Evolutionary conservation across 2,888 invertebrate species (phyloP), one percentile per base, ranked within the genome.

Genomic region (Acrobasis repandana): DNA sequence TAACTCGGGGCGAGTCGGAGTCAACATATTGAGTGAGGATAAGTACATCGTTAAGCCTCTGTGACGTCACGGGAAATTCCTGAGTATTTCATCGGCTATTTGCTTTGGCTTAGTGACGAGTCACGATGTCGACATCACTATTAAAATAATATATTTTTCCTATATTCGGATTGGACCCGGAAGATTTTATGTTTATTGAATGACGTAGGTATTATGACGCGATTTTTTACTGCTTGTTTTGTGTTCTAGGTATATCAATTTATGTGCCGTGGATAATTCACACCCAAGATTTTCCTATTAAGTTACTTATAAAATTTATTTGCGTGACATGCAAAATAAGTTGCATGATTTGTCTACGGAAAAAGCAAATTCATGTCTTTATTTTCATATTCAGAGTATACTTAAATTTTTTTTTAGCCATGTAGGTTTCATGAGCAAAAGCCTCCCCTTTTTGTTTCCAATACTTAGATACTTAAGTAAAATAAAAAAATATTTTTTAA

Each of bases 51-150:
- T 20, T 20, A 28, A 28, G 6, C 28, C 20, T 8, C 28, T 28
- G 28, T 54, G 52, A 54, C 36, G 52, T 54, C 52, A 54, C 36
- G 34, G 1, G 16, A 43, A 54, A 54, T 43, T 54, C 54, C 14
- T 16, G 0, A 18, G 36, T 15, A 34, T 52, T 52, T 34, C 51
- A 15, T 36, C 36, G 11, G 34, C 16, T 43, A 36, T 52, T 52
- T 52, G 36, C 9, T 14, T 38, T 52, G 34, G 14, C 38, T 20
- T 38, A 38, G 16, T 36, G 36, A 1, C 36, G 28, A 16, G 36
- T 16, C 11, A 15, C 36, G 36, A 52, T 10, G 38, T 43, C 38
- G 54, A 54, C 11, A 5, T 9, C 18, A 18, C 10, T 48, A 48
- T 48, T 14, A 28, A 5, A 28, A 28, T 5, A 5, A 1, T 28